Base-by-base conservation (phyloP, 1,140 invertebrate species). In the Neocloeon triangulifer region DNA sequence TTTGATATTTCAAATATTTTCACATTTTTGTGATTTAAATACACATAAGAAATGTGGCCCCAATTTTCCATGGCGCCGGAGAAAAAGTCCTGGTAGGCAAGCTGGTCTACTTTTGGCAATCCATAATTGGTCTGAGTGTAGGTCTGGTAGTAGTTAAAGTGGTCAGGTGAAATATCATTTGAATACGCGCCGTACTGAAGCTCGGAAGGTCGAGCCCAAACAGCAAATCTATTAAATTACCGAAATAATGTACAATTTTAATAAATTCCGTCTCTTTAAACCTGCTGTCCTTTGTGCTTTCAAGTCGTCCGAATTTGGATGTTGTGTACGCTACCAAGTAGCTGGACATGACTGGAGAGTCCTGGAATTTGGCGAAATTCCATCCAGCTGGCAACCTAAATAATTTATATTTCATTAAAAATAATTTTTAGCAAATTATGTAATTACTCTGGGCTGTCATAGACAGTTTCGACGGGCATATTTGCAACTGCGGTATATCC, bases 31-130 rank as follows among this genome's bases (percentile, higher is more conserved):
- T n/a, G n/a, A n/a, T n/a, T n/a, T n/a, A 25, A 12, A 14, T 34
- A 44, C 42, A 33, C 31, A 27, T 37, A 41, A 4, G 41, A 37
- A 10, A 44, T 39, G n/a, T 43, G 30, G 7, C 42, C 42, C 42
- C 42, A 44, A 31, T 68, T 69, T 43, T 69, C 66, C 63, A 69
- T 68, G 2, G 65, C 66, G 3, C 59, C 62, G 27, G 53, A 55
- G 4, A 43, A 43, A 38, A 66, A 65, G 39, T 66, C 61, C 4
- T 62, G 59, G 16, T 66, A 43, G 5, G 61, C 56, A 5, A 69
- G 48, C 38, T 62, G 43, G 40, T 52, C 51, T 19, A 44, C 32
- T 33, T 53, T 53, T 7, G 47, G 42, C 32, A 52, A 30, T 6
- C 36, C 25, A 22, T 37, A 46, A 1, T 19, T 7, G 19, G 38